Evolutionary conservation across 92 coral and sea anemone species (phyloP).

Genomic region (Palythoa heliodiscus): DNA sequence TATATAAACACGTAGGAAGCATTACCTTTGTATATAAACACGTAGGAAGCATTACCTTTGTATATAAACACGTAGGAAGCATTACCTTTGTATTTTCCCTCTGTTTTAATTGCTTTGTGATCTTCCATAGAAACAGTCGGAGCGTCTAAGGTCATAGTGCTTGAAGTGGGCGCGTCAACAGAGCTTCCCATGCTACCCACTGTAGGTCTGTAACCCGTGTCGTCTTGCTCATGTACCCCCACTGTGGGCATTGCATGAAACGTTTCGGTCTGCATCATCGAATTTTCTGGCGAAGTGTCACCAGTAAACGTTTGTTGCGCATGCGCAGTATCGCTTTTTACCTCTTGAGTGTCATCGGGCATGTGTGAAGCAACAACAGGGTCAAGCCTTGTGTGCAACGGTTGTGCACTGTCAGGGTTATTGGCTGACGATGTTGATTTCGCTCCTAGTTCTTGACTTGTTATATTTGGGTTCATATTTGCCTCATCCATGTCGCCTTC

Average conservation of each 20-base stretch:
- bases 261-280: constrained; percentile 6
- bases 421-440: not conserved
- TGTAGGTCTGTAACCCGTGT: constrained; percentile 11
- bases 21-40: no score
- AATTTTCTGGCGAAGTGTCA: not conserved
- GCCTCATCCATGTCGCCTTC: not conserved
- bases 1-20: no score
- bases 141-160: not conserved
- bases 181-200: not conserved
- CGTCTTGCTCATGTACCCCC: not conserved
- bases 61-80: not conserved
- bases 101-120: not conserved
- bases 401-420: not conserved
- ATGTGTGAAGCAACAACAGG: not conserved
- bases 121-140: constrained; percentile 22
- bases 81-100: not conserved
- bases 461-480: not conserved
- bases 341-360: not conserved
- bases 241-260: constrained; percentile 5
- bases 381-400: not conserved
- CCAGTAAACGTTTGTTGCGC: not conserved
- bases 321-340: not conserved
- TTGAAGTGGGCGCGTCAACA: not conserved
- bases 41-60: not conserved
- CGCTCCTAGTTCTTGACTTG: not conserved